phyloP scores from a whole-genome alignment of 2,113 vertebrate species.

The Glaucomys volans region DNA sequence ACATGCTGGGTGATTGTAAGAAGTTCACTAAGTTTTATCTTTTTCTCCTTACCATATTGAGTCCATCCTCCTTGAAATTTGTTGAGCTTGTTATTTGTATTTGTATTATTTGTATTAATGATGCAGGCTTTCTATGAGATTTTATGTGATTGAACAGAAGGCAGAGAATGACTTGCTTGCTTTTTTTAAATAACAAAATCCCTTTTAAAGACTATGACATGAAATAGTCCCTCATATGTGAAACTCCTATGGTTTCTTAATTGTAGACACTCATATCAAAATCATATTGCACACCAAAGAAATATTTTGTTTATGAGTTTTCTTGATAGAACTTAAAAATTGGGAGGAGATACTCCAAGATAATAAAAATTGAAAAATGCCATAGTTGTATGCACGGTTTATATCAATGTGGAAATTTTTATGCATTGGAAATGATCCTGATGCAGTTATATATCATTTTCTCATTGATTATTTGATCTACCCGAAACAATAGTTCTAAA shows the following conservation, averaged over 20 bases:
- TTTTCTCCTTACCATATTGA: not conserved
- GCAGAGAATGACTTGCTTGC: not conserved
- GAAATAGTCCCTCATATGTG: not conserved
- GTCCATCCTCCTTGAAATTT: not conserved
- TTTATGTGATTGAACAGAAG: not conserved
- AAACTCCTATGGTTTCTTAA: not conserved
- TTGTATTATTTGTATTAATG: no score
- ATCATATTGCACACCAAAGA: not conserved
- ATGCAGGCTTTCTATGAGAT: not conserved
- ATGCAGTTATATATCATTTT: conserved; percentile 10
- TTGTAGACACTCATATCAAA: not conserved
- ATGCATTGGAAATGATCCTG: not conserved
- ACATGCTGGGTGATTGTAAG: not conserved
- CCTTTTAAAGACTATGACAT: not conserved
- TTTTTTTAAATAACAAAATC: not conserved
- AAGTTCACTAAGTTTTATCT: not conserved
- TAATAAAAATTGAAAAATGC: not conserved
- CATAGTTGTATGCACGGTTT: not conserved
- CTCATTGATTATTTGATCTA: conserved; percentile 49
- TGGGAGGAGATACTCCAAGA: not conserved
- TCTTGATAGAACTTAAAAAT: not conserved
- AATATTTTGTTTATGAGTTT: not conserved
- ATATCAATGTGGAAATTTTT: not conserved
- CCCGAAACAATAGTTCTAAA: conserved; percentile 56
- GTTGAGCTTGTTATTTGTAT: not conserved